Conservation (phyloP, 2,888 invertebrate species). For the Stegana nigrithorax region DNA sequence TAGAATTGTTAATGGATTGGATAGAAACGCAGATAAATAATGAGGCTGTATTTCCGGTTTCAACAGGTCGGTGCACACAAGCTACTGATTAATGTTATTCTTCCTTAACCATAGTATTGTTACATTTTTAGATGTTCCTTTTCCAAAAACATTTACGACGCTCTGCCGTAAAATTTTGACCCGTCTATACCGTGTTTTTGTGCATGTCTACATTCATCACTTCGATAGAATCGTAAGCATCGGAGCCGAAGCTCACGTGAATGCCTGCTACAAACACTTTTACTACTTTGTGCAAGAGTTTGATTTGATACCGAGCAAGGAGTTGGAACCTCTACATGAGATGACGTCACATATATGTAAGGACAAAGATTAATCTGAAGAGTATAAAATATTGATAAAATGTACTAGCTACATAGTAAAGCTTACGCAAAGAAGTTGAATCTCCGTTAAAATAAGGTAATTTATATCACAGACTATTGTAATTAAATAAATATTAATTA, state of each 20-base stretch:
- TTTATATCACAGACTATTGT: background rate
- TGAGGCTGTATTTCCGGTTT: slow-evolving; percentile 86
- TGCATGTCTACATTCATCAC: slow-evolving; percentile 94
- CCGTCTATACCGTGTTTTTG: slow-evolving; percentile 88
- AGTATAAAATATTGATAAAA: background rate
- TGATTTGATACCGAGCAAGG: slow-evolving; percentile 83
- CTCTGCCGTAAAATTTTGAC: slow-evolving; percentile 89
- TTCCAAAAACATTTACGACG: slow-evolving; percentile 84
- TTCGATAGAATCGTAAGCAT: slow-evolving; percentile 89
- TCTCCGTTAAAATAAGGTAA: slow-evolving; percentile 7
- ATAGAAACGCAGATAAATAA: slow-evolving; percentile 91
- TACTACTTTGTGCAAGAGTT: slow-evolving; percentile 92
- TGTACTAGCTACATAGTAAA: background rate
- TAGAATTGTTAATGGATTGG: slow-evolving; percentile 90
- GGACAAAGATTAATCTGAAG: slow-evolving; percentile 63
- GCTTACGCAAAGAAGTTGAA: slow-evolving; percentile 11
- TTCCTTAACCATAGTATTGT: no score
- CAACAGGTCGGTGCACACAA: slow-evolving; percentile 69
- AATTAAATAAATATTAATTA: slow-evolving; percentile 15
- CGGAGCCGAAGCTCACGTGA: slow-evolving; percentile 92
- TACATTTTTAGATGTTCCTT: slow-evolving; percentile 78
- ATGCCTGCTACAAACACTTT: slow-evolving; percentile 95
- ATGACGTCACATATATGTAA: slow-evolving; percentile 81
- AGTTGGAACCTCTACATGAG: slow-evolving; percentile 85
- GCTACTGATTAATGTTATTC: no score